These are phyloP conservation scores for Oenanthe melanoleuca DNA, from an alignment of 2,113 vertebrate genomes.

Conservation along the genomic window DNA sequence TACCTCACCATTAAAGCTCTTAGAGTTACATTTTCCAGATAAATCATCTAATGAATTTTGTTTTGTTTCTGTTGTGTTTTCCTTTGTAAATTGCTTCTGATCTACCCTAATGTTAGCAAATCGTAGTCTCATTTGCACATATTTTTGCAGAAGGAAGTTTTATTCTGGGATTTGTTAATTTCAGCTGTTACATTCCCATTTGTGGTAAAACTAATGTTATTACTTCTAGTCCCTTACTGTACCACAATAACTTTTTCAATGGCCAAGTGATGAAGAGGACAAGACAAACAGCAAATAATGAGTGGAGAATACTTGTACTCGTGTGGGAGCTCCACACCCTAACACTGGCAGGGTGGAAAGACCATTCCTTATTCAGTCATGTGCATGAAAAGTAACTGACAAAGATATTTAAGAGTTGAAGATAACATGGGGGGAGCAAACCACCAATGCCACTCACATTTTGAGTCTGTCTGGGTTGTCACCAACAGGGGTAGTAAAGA, in stretches of 20 bases:
- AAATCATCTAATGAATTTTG: neutral
- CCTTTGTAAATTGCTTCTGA: neutral
- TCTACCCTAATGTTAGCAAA: neutral
- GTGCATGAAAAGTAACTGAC: neutral
- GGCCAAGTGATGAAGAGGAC: neutral
- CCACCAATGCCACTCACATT: neutral
- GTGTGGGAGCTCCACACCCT: neutral
- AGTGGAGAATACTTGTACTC: neutral
- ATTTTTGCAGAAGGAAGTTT: neutral
- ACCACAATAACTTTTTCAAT: neutral
- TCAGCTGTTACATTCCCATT: neutral
- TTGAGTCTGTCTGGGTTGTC: neutral
- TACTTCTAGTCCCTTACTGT: neutral
- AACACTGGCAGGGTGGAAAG: neutral
- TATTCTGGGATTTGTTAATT: neutral
- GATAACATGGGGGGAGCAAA: neutral
- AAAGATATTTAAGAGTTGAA: neutral
- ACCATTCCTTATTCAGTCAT: neutral
- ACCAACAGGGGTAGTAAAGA: neutral
- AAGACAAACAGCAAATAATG: neutral
- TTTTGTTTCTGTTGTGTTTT: neutral
- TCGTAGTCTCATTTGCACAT: neutral
- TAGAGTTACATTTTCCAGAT: neutral
- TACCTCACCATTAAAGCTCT: neutral
- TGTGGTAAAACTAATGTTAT: neutral